A percentile compares a stretch with the other conserved stretches of the same genome.
phyloP scores from a whole-genome alignment of 2,797 vertebrate species.

The Urophycis tenuis region DNA sequence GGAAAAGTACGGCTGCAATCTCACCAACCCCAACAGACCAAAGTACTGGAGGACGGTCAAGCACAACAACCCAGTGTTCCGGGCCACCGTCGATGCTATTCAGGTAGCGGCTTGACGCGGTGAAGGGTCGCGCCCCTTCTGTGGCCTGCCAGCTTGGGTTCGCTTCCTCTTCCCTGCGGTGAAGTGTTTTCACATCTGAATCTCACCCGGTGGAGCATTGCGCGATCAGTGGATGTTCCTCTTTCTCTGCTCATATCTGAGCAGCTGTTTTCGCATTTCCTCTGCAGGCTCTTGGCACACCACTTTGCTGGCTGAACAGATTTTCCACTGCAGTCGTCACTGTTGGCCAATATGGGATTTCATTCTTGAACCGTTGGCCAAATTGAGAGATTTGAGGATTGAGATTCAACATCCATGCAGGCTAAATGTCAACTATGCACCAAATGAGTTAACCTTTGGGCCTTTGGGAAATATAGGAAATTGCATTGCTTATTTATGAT shows the following conservation, averaged over 20 bases:
- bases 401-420: neutral
- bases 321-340: neutral
- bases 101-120: slow-evolving; percentile 62
- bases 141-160: neutral
- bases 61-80: slow-evolving; percentile 91
- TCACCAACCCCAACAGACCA: slow-evolving; percentile 78
- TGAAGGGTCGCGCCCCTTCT: neutral
- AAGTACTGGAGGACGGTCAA: slow-evolving; percentile 88
- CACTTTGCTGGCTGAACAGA: neutral
- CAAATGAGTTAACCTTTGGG: neutral
- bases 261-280: neutral
- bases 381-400: no score
- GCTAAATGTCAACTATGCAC: neutral
- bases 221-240: neutral
- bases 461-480: neutral
- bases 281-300: neutral
- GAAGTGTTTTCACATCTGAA: neutral
- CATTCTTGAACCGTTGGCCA: neutral
- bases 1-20: slow-evolving; percentile 88
- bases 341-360: neutral
- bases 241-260: neutral
- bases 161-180: neutral
- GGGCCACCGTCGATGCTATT: slow-evolving; percentile 80
- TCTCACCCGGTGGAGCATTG: neutral
- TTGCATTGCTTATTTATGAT: neutral